A percentile compares a stretch with the other conserved stretches of the same genome.
These are phyloP conservation scores for Antheraea pernyi DNA, from an alignment of 1,140 invertebrate species.

Conservation along the genomic window DNA sequence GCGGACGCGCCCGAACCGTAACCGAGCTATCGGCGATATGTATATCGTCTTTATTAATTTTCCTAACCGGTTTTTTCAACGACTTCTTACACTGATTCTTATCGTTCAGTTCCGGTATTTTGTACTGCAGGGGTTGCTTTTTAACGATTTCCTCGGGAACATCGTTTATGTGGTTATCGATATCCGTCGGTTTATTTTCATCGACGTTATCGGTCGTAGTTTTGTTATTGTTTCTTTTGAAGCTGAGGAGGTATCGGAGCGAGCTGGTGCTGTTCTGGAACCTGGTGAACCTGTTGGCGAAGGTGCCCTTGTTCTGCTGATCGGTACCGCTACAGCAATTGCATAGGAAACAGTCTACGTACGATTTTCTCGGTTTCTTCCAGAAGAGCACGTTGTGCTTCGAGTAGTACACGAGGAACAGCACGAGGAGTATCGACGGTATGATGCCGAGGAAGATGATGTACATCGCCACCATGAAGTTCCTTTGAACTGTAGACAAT, in stretches of 20 bases:
- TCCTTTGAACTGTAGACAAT: constrained; percentile 86
- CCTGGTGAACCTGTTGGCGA: constrained; percentile 32
- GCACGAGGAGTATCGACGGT: constrained; percentile 82
- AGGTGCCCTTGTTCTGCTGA: constrained; percentile 13
- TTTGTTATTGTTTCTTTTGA: constrained; percentile 27
- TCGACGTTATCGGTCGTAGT: neutral
- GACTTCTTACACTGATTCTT: constrained; percentile 12
- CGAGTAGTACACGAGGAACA: constrained; percentile 86
- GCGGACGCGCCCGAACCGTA: constrained; percentile 1
- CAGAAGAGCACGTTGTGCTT: constrained; percentile 83
- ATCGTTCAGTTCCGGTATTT: constrained; percentile 6
- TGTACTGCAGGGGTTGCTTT: constrained; percentile 8
- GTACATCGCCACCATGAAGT: constrained; percentile 87
- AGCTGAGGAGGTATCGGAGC: constrained; percentile 36
- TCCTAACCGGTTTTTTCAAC: constrained; percentile 21
- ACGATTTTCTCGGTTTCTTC: constrained; percentile 85
- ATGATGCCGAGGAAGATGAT: constrained; percentile 92
- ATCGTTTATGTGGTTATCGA: constrained; percentile 2
- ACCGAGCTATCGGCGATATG: constrained; percentile 32
- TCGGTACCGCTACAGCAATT: neutral
- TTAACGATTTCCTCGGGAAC: constrained; percentile 5
- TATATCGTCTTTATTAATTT: constrained; percentile 48
- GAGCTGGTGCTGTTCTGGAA: constrained; percentile 33
- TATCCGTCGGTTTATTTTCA: neutral
- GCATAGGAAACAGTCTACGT: constrained; percentile 79